Evolutionary conservation across 2,113 vertebrate species (phyloP).

Genomic region (Sterna hirundo): DNA sequence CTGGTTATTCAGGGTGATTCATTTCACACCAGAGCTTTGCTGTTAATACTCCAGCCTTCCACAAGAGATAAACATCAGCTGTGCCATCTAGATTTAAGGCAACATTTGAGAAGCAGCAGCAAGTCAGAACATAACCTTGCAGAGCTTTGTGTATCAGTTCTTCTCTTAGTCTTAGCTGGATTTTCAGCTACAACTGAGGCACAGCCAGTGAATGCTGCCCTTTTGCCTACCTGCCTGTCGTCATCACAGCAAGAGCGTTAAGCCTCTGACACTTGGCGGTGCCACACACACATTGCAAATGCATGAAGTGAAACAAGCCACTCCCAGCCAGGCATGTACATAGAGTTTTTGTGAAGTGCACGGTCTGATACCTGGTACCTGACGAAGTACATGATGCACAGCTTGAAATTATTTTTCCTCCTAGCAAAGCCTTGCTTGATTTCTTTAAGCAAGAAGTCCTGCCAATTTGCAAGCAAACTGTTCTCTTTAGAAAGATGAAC

Average conservation of each 20-base stretch:
- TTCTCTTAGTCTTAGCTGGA: neutral
- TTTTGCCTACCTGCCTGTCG: neutral
- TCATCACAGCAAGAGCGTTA: neutral
- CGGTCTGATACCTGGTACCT: neutral
- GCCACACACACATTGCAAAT: neutral
- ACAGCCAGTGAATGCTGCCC: neutral
- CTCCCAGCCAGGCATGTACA: fast-evolving
- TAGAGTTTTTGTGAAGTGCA: neutral
- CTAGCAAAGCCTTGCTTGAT: neutral
- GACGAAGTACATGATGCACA: neutral
- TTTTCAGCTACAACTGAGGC: neutral
- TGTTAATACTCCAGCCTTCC: neutral
- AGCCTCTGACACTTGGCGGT: neutral
- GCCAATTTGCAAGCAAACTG: neutral
- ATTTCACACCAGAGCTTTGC: neutral
- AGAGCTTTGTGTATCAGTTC: neutral
- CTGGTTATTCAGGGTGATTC: neutral
- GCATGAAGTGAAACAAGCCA: neutral
- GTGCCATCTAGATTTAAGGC: neutral
- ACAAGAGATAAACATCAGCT: neutral
- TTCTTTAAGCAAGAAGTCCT: neutral
- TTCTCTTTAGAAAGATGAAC: neutral
- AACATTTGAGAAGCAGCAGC: neutral
- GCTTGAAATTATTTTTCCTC: neutral
- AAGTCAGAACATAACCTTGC: neutral